Base-by-base conservation (phyloP, 2,888 invertebrate genomes). In the Carterocephalus palaemon region DNA sequence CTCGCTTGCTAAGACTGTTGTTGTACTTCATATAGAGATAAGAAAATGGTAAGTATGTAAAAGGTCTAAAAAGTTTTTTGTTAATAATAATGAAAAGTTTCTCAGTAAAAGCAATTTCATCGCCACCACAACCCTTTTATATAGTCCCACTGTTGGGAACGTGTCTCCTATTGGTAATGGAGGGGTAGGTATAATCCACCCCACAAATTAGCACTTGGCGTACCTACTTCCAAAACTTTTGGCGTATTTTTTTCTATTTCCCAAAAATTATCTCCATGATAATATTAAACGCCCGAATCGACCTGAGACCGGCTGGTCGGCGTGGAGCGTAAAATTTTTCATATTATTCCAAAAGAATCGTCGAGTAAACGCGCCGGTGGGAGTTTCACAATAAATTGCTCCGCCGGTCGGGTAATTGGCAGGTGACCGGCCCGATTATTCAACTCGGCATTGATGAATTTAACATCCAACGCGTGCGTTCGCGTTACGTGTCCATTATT, bases 341-440 rank as follows among this genome's bases (percentile, higher is more conserved):
- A 47, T 47, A 48, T 42, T 47, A 48, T 52, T 50, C 41, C 37
- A 34, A 47, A 47, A 31, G 46, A 49, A 41, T 43, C 49, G 19
- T 32, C 34, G 43, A 46, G 46, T 49, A 51, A 46, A 45, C 37
- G 49, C 49, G 38, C n/a, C 37, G 26, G 46, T 52, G 53, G 49
- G 53, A 32, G 42, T 49, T 52, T 39, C 45, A 38, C 45, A 51
- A 57, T 55, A 58, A 58, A 57, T 57, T 53, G 52, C 48, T 48
- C 45, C 46, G 47, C 50, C 42, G 38, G 37, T 42, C 31, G 50
- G 37, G 46, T 57, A 57, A 58, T 58, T 58, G 58, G 52, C 58
- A 57, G 53, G 54, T 54, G 52, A 68, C 56, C 54, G 54, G 62
- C 56, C 53, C 47, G 46, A 51, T 51, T 48, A 47, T 51, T 53